These are phyloP conservation scores for Spodoptera littoralis DNA, from an alignment of 2,888 invertebrate species.

Conservation along the genomic window DNA sequence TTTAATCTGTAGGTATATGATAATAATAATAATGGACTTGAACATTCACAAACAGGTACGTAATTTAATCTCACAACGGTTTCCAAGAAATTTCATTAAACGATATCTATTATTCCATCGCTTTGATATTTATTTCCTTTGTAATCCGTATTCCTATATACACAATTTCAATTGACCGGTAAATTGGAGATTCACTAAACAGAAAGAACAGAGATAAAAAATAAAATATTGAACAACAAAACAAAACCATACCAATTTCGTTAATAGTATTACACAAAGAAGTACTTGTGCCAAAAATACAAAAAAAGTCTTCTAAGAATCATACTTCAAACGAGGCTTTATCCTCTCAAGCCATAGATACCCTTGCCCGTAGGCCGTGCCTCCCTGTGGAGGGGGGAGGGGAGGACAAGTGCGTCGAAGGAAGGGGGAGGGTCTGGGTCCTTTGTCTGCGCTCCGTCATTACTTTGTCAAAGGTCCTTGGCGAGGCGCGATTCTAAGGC, in stretches of 20 bases:
- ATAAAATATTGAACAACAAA: conserved; percentile 1
- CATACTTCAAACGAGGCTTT: conserved; percentile 64
- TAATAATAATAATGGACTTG: not conserved
- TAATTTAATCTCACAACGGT: no score
- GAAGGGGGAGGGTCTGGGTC: conserved; percentile 50
- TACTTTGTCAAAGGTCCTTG: conserved; percentile 87
- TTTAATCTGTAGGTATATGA: no score
- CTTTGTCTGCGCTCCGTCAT: conserved; percentile 84
- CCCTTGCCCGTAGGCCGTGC: conserved; percentile 56
- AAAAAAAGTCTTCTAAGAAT: conserved; percentile 50
- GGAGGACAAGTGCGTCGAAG: conserved; percentile 56
- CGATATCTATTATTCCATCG: no score
- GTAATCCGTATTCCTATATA: not conserved
- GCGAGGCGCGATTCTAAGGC: conserved; percentile 57
- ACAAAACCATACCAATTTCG: conserved; percentile 9
- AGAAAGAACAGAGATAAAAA: not conserved
- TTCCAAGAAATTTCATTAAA: no score
- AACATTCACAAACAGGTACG: no score
- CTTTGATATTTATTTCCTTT: no score
- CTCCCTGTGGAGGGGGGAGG: conserved; percentile 49
- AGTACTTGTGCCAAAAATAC: conserved; percentile 53
- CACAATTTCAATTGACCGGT: not conserved
- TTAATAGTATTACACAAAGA: conserved; percentile 36
- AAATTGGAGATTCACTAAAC: not conserved
- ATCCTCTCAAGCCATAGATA: conserved; percentile 64